Evolutionary conservation across 1,140 invertebrate genomes (phyloP), one percentile per base, ranked within the genome.

Genomic region (Chrysopa pallens): DNA sequence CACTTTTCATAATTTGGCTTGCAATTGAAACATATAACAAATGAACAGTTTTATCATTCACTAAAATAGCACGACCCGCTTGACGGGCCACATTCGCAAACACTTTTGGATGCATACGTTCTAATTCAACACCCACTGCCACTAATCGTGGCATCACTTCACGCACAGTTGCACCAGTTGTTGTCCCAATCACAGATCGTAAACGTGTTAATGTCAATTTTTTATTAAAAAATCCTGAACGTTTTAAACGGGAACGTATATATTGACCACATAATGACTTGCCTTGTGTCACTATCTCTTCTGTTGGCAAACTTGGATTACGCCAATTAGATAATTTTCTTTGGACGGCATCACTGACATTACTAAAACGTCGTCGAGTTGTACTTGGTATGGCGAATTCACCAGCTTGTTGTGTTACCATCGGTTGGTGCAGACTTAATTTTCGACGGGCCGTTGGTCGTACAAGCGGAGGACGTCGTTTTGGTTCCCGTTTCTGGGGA

Each of bases 271-370:
- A 78, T 0, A 82, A 53, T 12, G 67, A 65, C 6, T 69, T 69
- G n/a, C 76, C 70, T 64, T 75, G 58, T 4, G 66, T 59, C 4
- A 74, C 66, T 1, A 73, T 69, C 37, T 76, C 67, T 45, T 73
- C 66, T 1, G 69, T 60, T 7, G 72, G 68, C 29, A 66, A 56
- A 6, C 63, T 58, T 4, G 64, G 57, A 2, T 66, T 63, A 40
- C 74, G 63, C 77, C 76, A 80, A n/a, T 72, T 70, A 12, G 76
- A 80, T 15, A 82, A 57, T 51, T 80, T 80, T 29, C 78, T 57
- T 3, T 72, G 67, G 1, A 81, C 75, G 1, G 69, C 76, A 54
- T 78, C 77, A 49, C 77, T 72, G 8, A 81, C 77, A 50, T 79
- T 80, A 53, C 76, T 79, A 38, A 80, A 69, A 33, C 76, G 58